Evolutionary conservation across 35 echinoderm and acorn worm species (phyloP), one percentile per base, ranked within the genome.

Genomic region (Hemicentrotus pulcherrimus): DNA sequence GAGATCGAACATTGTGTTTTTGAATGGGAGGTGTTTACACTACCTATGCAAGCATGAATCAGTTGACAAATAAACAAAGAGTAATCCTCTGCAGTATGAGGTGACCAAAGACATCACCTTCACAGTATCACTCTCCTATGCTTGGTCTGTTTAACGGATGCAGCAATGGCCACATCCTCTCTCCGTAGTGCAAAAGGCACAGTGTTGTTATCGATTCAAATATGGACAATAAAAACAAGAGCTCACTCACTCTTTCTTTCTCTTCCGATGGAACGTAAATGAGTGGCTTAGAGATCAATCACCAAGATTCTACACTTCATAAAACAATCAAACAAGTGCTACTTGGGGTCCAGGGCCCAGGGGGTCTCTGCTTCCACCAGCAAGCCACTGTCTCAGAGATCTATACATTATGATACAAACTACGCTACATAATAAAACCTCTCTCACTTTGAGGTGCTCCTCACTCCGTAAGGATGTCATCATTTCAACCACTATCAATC

Each of bases 391-490:
- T 78, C 24, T 78, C 88, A 90, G 32, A 90, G 88, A 90, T 4
- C 88, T 90, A 90, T 90, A 90, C 88, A 90, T 45, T 90, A 90
- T 90, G 33, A 90, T 90, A 90, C 88, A 90, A 90, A 78, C 65
- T 78, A 78, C 65, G 28, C 65, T 78, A 78, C 28, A 78, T 78
- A 78, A n/a, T 78, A 78, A 78, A 78, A 78, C 65, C 28, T n/a
- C 65, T 28, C 22, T 6, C 28, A 78, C 65, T n/a, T 78, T 28
- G 65, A 78, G 22, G 65, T 28, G 65, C 19, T 78, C 65, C 52
- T 59, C 14, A 55, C 50, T n/a, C 50, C 19, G 19, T 4, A 78
- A n/a, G 28, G 19, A 78, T 78, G n/a, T 78, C 50, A 55, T 55
- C 50, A 55, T 55, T 55, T 55, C 50, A 78, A 28, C n/a, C 65